phyloP scores from a whole-genome alignment of 2,888 invertebrate species.

The Microplitis deprimator region DNA sequence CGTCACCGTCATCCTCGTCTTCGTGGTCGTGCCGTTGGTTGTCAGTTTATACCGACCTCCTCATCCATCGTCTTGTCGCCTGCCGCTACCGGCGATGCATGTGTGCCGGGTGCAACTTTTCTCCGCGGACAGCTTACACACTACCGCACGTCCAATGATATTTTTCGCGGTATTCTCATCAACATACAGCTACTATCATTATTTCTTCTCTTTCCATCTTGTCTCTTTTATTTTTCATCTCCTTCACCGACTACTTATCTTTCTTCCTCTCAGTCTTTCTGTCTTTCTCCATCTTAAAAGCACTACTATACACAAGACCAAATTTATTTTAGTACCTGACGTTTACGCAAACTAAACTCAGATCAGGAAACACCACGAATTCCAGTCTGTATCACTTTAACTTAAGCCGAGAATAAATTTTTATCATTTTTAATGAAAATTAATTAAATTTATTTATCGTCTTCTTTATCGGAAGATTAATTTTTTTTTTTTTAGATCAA shows the following conservation, averaged over 20 bases:
- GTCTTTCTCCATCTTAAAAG: background rate
- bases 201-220: background rate
- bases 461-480: background rate
- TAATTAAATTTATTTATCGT: background rate
- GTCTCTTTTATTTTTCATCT: background rate
- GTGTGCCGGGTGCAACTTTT: conserved; percentile 71
- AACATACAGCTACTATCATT: conserved; percentile 34
- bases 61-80: conserved; percentile 42
- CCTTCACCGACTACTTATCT: background rate
- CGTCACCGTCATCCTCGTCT: conserved; percentile 45
- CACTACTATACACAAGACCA: conserved; percentile 13
- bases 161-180: conserved; percentile 46
- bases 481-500: background rate
- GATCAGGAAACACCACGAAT: conserved; percentile 33
- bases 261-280: background rate
- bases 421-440: no score
- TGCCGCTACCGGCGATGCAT: conserved; percentile 46
- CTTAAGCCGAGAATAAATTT: background rate
- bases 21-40: conserved; percentile 41
- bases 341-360: conserved; percentile 38
- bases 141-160: conserved; percentile 26
- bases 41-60: conserved; percentile 43
- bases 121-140: conserved; percentile 43
- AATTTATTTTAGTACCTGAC: conserved; percentile 45
- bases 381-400: conserved; percentile 21